Base-by-base conservation (phyloP, 2,113 vertebrate species). In the Passer montanus region DNA sequence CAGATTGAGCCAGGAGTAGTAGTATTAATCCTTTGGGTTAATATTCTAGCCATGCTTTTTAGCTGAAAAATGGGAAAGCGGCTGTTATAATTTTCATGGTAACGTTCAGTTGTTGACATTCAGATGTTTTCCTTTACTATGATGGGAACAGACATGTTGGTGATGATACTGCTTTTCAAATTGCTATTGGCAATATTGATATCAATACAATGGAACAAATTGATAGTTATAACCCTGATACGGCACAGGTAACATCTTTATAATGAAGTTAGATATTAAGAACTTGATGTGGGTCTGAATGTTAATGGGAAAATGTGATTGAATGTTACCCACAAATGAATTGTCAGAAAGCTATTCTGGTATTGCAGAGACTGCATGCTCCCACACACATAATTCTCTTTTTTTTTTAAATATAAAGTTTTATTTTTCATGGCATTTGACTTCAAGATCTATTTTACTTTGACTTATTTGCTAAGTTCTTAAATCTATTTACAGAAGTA, bases 151-250 rank as follows among this genome's bases (percentile, higher is more conserved):
- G 99, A 66, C 98, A 99, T 86, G 46, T 99, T 35, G 99, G 98
- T 73, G 98, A 99, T 90, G 93, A 94, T 24, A 87, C 95, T 90
- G 99, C 99, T 79, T 97, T 99, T 72, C 98, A 99, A 53, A 98
- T 99, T 98, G 99, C 99, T 21, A 92, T 99, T 89, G 99, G 99
- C 87, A 99, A 99, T 91, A 86, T 98, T 90, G 98, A 99, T 93
- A 93, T 99, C 27, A 97, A 99, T 96, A 99, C 98, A 58, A 97
- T 99, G 97, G 93, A 98, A 93, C 97, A 95, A 90, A 99, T 99
- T 7, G 99, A 99, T 89, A 66, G 99, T 93, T 99, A 98, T 76
- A 97, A 95, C 90, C 99, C 99, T 17, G 98, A 99, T 67, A 84
- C 70, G 24, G 87, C 97, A 47, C 43, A 53, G 97, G 96, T 98